Percentiles rank a stretch among this genome's conserved stretches.
Evolutionary conservation across 2,888 invertebrate genomes (phyloP).

Genomic region (Branchellion lobata): DNA sequence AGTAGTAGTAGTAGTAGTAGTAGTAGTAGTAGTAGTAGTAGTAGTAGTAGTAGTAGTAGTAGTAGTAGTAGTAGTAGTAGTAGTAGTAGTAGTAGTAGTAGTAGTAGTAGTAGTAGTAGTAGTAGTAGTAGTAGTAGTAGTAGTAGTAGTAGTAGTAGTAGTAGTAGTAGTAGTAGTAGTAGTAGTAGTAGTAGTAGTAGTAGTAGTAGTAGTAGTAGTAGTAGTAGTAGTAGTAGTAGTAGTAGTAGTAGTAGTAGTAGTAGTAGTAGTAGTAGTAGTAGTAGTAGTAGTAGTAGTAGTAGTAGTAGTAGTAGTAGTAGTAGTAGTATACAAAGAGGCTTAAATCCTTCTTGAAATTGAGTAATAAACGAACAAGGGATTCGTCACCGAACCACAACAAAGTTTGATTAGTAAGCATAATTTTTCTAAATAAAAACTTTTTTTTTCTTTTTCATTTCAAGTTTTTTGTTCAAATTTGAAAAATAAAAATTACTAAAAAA

Average conservation of each 20-base stretch:
- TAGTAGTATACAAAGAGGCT: no score
- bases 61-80: conserved; percentile 14
- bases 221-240: conserved; percentile 11
- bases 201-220: conserved; percentile 3
- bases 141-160: conserved; percentile 3
- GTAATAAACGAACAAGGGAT: no score
- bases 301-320: conserved; percentile 14
- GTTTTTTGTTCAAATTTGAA: no score
- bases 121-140: conserved; percentile 11
- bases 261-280: conserved; percentile 14
- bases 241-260: conserved; percentile 14
- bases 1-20: background rate
- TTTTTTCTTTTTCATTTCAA: no score
- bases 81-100: conserved; percentile 14
- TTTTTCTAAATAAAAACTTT: no score
- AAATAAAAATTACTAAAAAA: no score
- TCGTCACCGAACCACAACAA: no score
- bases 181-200: conserved; percentile 3
- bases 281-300: conserved; percentile 14
- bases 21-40: conserved; percentile 5
- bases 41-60: background rate
- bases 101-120: conserved; percentile 14
- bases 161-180: background rate
- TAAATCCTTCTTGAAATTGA: background rate
- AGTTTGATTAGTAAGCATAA: no score